Evolutionary conservation across 2,888 invertebrate genomes (phyloP).

Genomic region (Xestia xanthographa): DNA sequence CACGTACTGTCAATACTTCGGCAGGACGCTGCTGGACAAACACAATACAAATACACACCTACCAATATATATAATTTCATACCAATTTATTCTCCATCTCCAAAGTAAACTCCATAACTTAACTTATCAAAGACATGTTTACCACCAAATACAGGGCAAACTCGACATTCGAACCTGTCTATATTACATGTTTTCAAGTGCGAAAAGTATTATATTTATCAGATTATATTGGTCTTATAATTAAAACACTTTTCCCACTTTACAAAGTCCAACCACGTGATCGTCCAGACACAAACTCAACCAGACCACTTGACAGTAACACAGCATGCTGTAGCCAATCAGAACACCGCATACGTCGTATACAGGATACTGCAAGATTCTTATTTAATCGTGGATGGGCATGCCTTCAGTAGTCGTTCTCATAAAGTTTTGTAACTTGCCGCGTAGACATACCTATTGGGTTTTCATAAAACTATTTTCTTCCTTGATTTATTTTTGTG

Average conservation of each 20-base stretch:
- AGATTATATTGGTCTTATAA: too few relatives aligned
- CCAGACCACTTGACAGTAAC: background rate
- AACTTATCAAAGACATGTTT: background rate
- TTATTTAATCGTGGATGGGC: conserved; percentile 8
- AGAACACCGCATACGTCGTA: conserved; percentile 38
- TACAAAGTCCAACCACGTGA: background rate
- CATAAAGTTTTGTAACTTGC: background rate
- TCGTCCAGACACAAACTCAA: background rate
- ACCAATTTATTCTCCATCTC: background rate
- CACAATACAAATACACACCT: background rate
- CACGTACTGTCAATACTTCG: conserved; percentile 7
- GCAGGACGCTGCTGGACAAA: background rate
- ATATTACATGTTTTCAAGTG: background rate
- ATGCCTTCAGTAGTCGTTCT: conserved; percentile 15
- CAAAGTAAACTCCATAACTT: background rate
- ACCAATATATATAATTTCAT: background rate
- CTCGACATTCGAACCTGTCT: background rate
- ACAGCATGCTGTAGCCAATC: conserved; percentile 46
- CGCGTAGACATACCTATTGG: conserved; percentile 8
- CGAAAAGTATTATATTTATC: too few relatives aligned
- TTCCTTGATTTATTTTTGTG: background rate
- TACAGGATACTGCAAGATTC: conserved; percentile 16
- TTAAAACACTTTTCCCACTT: background rate
- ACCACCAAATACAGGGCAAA: background rate
- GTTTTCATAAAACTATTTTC: background rate